Evolutionary conservation across 2,113 vertebrate species (phyloP), one percentile per base, ranked within the genome.

Genomic region (Spermophilus dauricus): DNA sequence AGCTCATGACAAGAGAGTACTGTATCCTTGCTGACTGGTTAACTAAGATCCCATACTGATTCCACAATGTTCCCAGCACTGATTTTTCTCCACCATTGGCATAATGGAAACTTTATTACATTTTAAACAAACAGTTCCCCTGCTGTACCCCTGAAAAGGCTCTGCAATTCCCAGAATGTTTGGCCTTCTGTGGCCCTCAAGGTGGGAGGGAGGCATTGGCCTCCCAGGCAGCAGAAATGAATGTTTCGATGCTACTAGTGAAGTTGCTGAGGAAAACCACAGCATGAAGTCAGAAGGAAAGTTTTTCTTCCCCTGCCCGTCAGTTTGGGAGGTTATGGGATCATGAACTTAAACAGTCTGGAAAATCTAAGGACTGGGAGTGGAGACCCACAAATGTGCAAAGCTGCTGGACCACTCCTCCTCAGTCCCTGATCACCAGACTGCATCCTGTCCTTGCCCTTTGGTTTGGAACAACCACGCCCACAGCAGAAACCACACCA

Each of bases 281-380:
- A n/a, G 34, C 58, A 24, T 48, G 26, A 63, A 84, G 26, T 82
- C 37, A 95, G 65, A 86, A 76, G 56, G 65, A 86, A 94, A 92
- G 81, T 34, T 87, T 86, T 63, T 67, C 42, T 22, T 97, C 77
- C 76, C 12, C 67, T 72, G 11, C 42, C n/a, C n/a, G 58, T 83
- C 70, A 51, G 34, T 76, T 80, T 56, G 5, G 37, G 9, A 53
- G n/a, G n/a, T n/a, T n/a, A 85, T 61, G 32, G 58, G 94, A 96
- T 97, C 76, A 20, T 87, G 91, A 88, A 94, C 86, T 97, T 96
- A 80, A 94, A 97, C 83, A 95, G 90, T 70, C 77, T 91, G 81
- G 93, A 82, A 89, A 96, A 77, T 56, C 51, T 67, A 73, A 73
- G 39, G 67, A 30, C 37, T 8, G 1, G 28, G 75, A 69, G 61